phyloP scores from a whole-genome alignment of 2,797 vertebrate genomes.

The Carcharodon carcharias region DNA sequence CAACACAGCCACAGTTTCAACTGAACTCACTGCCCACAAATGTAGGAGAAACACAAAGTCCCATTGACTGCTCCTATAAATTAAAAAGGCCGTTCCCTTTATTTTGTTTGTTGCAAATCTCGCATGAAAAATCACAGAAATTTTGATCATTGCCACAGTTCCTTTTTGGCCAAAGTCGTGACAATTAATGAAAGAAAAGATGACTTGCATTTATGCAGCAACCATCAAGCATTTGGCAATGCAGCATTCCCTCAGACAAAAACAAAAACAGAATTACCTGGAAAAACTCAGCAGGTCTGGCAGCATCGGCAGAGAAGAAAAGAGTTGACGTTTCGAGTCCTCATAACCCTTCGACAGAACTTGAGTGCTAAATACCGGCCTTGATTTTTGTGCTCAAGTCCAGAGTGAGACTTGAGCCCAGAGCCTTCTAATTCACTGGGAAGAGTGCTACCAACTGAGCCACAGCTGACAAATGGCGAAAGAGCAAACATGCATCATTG shows the following conservation, averaged over 20 bases:
- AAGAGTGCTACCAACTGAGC: not conserved
- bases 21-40: not conserved
- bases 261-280: no score
- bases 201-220: not conserved
- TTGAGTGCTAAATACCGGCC: not conserved
- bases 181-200: not conserved
- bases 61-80: not conserved
- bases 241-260: not conserved
- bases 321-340: no score
- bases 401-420: not conserved
- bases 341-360: no score
- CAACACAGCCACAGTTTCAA: not conserved
- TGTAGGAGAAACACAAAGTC: not conserved
- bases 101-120: not conserved
- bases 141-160: not conserved
- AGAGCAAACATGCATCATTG: not conserved
- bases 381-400: not conserved
- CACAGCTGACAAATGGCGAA: not conserved
- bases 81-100: not conserved
- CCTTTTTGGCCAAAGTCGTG: not conserved
- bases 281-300: no score
- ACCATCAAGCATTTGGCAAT: not conserved
- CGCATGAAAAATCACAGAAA: conserved; percentile 4
- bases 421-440: not conserved
- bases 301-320: no score